Evolutionary conservation across 2,888 invertebrate genomes (phyloP).

Genomic region (Panzeria rudis): DNA sequence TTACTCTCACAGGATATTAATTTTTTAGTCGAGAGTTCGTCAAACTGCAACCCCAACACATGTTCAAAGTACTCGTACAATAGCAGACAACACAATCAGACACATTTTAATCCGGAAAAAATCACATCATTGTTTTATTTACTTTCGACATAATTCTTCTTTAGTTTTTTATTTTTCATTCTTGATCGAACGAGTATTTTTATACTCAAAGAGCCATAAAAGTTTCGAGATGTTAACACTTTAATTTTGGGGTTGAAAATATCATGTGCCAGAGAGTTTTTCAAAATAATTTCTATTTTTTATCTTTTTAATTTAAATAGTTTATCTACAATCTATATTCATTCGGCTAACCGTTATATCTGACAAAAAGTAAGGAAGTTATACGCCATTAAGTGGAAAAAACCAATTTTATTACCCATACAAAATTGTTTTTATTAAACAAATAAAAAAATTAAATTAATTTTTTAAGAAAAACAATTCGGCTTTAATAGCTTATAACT

Average conservation of each 20-base stretch:
- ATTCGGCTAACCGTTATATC: too few relatives aligned
- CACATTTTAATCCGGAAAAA: constrained; percentile 36
- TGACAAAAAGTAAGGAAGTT: too few relatives aligned
- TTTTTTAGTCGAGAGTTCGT: constrained; percentile 45
- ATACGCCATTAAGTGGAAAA: too few relatives aligned
- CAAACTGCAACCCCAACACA: neutral
- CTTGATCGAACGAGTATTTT: constrained; percentile 11
- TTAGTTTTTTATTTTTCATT: constrained; percentile 29
- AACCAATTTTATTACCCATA: too few relatives aligned
- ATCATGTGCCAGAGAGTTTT: constrained; percentile 52
- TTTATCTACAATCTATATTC: too few relatives aligned
- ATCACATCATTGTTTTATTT: constrained; percentile 46
- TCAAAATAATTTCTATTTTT: constrained; percentile 12
- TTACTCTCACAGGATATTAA: constrained; percentile 66
- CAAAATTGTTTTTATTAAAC: too few relatives aligned
- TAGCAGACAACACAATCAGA: constrained; percentile 19
- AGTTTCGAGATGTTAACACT: constrained; percentile 63
- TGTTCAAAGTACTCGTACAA: constrained; percentile 10
- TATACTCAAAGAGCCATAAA: constrained; percentile 40
- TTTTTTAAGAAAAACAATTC: too few relatives aligned
- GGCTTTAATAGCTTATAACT: too few relatives aligned
- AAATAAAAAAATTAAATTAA: too few relatives aligned
- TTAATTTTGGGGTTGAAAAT: constrained; percentile 62
- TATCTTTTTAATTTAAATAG: constrained; percentile 9
- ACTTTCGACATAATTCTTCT: constrained; percentile 31